phyloP scores from a whole-genome alignment of 1,140 invertebrate genomes.

The Telenomus remus region DNA sequence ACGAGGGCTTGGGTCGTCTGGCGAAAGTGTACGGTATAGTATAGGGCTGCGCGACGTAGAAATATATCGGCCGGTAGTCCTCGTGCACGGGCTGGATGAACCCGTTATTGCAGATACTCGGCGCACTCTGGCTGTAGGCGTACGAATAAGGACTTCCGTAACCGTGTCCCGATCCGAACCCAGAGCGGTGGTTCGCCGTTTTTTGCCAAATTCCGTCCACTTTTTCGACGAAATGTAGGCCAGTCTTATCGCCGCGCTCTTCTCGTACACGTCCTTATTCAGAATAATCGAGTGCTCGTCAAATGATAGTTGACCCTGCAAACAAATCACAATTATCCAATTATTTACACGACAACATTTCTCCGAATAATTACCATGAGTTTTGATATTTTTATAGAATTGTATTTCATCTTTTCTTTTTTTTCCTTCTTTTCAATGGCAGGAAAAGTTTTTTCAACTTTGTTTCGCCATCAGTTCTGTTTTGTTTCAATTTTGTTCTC shows the following conservation, averaged over 20 bases:
- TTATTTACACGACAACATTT: not conserved
- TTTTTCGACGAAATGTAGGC: conserved; percentile 58
- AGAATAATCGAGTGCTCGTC: conserved; percentile 37
- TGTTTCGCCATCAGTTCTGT: too few relatives aligned
- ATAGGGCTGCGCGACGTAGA: conserved; percentile 73
- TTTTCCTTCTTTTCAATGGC: not conserved
- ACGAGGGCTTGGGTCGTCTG: conserved; percentile 65
- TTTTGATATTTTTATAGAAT: too few relatives aligned
- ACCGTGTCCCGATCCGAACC: conserved; percentile 59
- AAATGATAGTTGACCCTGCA: conserved; percentile 43
- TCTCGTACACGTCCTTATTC: conserved; percentile 41
- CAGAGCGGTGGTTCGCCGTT: conserved; percentile 70
- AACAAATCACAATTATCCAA: not conserved
- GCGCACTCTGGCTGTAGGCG: conserved; percentile 68
- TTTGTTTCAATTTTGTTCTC: too few relatives aligned
- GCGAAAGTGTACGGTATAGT: conserved; percentile 72
- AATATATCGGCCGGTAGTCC: conserved; percentile 72
- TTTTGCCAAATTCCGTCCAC: conserved; percentile 71
- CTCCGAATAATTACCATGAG: too few relatives aligned
- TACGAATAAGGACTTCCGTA: conserved; percentile 69
- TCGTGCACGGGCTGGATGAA: conserved; percentile 64
- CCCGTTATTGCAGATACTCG: conserved; percentile 63
- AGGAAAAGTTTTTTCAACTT: not conserved
- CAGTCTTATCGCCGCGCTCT: conserved; percentile 53
- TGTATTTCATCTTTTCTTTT: not conserved